Conservation (phyloP, 2,113 vertebrate species). For the Elanoides forficatus region DNA sequence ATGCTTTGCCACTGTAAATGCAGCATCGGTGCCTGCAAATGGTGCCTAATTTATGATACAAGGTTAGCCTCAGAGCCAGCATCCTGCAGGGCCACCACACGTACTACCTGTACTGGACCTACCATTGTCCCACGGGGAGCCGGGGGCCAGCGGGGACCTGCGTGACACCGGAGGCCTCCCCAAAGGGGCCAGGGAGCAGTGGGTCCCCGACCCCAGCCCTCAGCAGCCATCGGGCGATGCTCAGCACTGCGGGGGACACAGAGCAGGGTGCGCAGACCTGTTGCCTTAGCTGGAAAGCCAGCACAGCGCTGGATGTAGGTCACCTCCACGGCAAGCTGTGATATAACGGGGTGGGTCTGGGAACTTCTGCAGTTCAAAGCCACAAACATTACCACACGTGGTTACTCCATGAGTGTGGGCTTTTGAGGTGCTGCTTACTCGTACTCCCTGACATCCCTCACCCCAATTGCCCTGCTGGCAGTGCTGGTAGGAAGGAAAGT, state of each 20-base stretch:
- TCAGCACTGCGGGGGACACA: not conserved
- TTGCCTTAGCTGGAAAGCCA: not conserved
- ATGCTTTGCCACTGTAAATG: not conserved
- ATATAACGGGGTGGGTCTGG: slow-evolving; percentile 9
- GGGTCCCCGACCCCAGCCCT: not conserved
- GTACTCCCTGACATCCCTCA: accelerated
- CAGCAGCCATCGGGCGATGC: not conserved
- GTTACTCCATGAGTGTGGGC: not conserved
- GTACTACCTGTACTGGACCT: not conserved
- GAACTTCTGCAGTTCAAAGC: not conserved
- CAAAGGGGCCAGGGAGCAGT: no score
- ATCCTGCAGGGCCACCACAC: not conserved
- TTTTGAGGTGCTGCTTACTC: not conserved
- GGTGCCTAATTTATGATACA: not conserved
- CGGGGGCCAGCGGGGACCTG: not conserved
- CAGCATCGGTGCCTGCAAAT: not conserved
- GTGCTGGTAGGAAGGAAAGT: not conserved
- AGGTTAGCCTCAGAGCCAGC: not conserved
- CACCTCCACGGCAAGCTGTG: not conserved
- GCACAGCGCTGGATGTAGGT: not conserved
- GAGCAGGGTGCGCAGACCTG: not conserved
- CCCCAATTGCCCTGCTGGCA: not conserved
- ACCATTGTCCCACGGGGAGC: not conserved
- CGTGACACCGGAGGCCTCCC: not conserved
- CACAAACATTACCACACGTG: not conserved